Percentiles rank a stretch among this genome's conserved stretches.
phyloP scores from a whole-genome alignment of 2,797 vertebrate species.

The Eulemur albifrons region DNA sequence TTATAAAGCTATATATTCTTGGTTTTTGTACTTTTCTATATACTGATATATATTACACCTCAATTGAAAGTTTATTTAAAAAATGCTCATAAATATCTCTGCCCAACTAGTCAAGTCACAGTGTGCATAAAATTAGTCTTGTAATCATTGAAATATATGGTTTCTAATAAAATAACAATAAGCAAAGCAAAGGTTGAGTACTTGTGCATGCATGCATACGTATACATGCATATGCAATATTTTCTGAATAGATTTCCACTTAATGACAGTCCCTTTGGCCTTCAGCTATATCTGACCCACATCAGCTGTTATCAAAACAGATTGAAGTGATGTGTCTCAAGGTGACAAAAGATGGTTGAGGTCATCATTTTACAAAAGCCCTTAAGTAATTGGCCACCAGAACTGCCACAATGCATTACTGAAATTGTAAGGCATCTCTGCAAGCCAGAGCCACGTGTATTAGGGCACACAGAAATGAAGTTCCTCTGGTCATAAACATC shows the following conservation, averaged over 20 bases:
- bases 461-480: conserved; percentile 50
- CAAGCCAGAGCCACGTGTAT: conserved; percentile 67
- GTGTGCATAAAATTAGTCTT: background rate
- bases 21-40: background rate
- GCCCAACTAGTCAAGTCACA: background rate
- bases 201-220: background rate
- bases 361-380: conserved; percentile 83
- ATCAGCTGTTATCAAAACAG: conserved; percentile 76
- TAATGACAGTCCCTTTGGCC: conserved; percentile 33
- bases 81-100: background rate
- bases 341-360: conserved; percentile 81
- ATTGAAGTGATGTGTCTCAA: conserved; percentile 75
- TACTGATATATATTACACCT: background rate
- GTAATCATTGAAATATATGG: background rate
- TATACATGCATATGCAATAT: background rate
- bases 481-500: conserved; percentile 59
- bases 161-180: background rate
- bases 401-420: conserved; percentile 84
- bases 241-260: conserved; percentile 44
- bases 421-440: conserved; percentile 59
- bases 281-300: conserved; percentile 74
- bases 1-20: background rate
- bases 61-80: background rate
- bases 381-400: conserved; percentile 80
- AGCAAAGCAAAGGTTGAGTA: background rate